Percentiles rank a stretch among this genome's conserved stretches.
These are phyloP conservation scores for Jacana jacana DNA, from an alignment of 2,113 vertebrate species.

Conservation along the genomic window DNA sequence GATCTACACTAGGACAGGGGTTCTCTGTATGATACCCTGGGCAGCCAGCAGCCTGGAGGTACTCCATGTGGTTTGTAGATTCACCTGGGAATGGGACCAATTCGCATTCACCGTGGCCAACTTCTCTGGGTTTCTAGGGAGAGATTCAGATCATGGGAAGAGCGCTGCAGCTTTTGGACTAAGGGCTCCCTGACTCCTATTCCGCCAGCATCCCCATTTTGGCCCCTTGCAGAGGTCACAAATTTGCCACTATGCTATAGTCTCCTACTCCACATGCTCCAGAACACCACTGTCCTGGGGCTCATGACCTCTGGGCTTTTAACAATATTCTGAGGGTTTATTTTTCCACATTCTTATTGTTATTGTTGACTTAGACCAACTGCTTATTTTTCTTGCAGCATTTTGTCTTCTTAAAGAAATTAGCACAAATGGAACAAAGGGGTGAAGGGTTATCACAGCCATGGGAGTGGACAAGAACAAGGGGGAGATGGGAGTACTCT, in stretches of 20 bases:
- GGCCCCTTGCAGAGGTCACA: neutral
- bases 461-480: neutral
- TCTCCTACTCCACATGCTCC: neutral
- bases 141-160: neutral
- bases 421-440: neutral
- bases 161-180: neutral
- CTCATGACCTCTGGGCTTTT: neutral
- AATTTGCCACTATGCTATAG: neutral
- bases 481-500: neutral
- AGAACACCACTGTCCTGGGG: neutral
- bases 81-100: neutral
- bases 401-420: neutral
- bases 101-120: neutral
- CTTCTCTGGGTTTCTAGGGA: neutral
- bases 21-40: neutral
- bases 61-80: neutral
- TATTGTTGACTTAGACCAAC: neutral
- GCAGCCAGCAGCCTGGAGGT: neutral
- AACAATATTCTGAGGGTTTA: neutral
- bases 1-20: neutral
- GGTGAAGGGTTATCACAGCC: neutral
- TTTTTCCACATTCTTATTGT: neutral
- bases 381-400: neutral
- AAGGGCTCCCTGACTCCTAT: neutral
- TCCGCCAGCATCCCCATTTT: neutral